Evolutionary conservation across 2,888 invertebrate species (phyloP).

Genomic region (Tyria jacobaeae): DNA sequence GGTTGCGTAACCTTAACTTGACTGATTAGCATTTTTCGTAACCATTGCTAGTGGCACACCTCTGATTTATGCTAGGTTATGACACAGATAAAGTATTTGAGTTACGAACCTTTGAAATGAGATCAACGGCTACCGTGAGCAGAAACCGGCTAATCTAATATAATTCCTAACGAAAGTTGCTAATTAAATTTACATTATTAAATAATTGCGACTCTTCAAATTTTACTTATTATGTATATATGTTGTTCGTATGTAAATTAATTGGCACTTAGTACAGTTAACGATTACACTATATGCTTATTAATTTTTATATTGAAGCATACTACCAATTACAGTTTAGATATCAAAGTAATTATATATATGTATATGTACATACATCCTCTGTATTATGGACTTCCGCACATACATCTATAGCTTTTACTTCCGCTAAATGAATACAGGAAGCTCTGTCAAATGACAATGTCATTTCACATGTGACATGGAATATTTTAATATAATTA

Average conservation of each 20-base stretch:
- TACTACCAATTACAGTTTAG: slow-evolving; percentile 29
- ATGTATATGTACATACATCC: slow-evolving; percentile 31
- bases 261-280: slow-evolving; percentile 1
- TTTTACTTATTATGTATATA: not conserved
- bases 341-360: slow-evolving; percentile 23
- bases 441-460: slow-evolving; percentile 37
- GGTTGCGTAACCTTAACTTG: slow-evolving; percentile 37
- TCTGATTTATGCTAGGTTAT: slow-evolving; percentile 39
- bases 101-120: slow-evolving; percentile 29
- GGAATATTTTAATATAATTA: slow-evolving; percentile 21
- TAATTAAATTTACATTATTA: slow-evolving; percentile 36
- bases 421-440: slow-evolving; percentile 39
- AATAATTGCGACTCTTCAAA: not conserved
- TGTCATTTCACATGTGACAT: slow-evolving; percentile 29
- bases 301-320: slow-evolving; percentile 27
- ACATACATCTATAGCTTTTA: slow-evolving; percentile 35
- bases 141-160: slow-evolving; percentile 6
- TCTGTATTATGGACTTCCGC: slow-evolving; percentile 48
- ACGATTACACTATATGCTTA: slow-evolving; percentile 1
- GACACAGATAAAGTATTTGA: slow-evolving; percentile 38
- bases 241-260: not conserved
- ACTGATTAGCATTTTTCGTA: slow-evolving; percentile 54
- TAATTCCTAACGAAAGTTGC: slow-evolving; percentile 33
- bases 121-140: slow-evolving; percentile 34
- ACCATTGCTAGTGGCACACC: slow-evolving; percentile 32